phyloP scores from a whole-genome alignment of 2,113 vertebrate genomes.

The Pachyramphus minor region DNA sequence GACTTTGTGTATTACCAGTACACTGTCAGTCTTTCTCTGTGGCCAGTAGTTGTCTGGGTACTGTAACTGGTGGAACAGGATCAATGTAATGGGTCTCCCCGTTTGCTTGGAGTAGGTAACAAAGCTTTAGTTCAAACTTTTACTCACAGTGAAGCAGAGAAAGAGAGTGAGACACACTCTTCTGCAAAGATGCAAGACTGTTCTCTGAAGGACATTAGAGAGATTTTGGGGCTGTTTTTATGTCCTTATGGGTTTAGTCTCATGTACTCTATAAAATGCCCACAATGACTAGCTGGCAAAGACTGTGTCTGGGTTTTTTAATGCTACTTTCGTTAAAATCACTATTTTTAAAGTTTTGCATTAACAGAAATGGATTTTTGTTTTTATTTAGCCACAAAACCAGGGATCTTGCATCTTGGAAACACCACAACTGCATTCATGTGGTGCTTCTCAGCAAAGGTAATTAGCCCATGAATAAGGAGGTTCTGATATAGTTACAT shows the following conservation, averaged over 20 bases:
- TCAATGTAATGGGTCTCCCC: neutral
- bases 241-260: neutral
- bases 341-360: neutral
- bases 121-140: neutral
- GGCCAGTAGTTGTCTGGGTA: neutral
- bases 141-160: neutral
- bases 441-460: neutral
- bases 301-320: neutral
- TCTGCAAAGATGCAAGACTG: neutral
- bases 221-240: neutral
- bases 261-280: neutral
- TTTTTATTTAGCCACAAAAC: neutral
- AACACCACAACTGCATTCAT: neutral
- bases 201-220: neutral
- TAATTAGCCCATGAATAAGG: neutral
- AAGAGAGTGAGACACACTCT: neutral
- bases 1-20: neutral
- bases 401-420: neutral
- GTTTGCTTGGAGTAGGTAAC: neutral
- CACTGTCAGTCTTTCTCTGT: neutral
- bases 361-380: neutral
- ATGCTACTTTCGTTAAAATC: neutral
- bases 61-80: neutral
- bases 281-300: neutral
- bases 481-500: neutral